Evolutionary conservation across 2,888 invertebrate species (phyloP).

Genomic region (Andrena camellia): DNA sequence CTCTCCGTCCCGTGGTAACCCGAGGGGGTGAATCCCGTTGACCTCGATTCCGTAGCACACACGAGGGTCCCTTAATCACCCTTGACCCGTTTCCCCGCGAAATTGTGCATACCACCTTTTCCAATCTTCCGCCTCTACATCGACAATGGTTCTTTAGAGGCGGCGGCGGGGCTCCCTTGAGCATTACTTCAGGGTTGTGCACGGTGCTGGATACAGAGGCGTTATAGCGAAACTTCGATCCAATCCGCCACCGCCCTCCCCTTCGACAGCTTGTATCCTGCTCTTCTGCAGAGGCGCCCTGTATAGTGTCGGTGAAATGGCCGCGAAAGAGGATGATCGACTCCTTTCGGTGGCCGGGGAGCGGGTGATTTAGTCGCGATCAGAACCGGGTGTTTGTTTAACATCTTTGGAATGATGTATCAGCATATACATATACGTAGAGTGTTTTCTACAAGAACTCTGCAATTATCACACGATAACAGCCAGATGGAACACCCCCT

Average conservation of each 20-base stretch:
- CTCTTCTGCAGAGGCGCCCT: background rate
- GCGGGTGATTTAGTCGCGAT: slow-evolving; percentile 23
- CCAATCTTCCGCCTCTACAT: slow-evolving; percentile 69
- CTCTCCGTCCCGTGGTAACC: slow-evolving; percentile 22
- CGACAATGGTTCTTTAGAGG: slow-evolving; percentile 63
- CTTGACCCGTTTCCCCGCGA: slow-evolving; percentile 70
- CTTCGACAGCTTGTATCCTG: slow-evolving; percentile 2
- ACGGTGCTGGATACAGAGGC: background rate
- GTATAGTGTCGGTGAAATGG: slow-evolving; percentile 5
- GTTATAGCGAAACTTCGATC: slow-evolving; percentile 31
- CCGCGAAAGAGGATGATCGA: slow-evolving; percentile 24
- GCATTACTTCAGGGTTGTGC: slow-evolving; percentile 26
- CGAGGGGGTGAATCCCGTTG: slow-evolving; percentile 60
- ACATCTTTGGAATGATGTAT: slow-evolving; percentile 6
- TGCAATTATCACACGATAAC: background rate
- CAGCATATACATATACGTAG: too few relatives aligned
- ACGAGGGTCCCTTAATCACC: slow-evolving; percentile 71
- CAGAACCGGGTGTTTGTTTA: background rate
- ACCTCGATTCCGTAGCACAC: slow-evolving; percentile 63
- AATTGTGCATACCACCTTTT: slow-evolving; percentile 67
- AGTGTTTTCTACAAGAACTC: too few relatives aligned
- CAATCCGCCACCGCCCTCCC: slow-evolving; percentile 17
- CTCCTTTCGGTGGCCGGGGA: slow-evolving; percentile 18
- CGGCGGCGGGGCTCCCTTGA: slow-evolving; percentile 41
- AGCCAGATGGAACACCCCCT: background rate